Percentiles rank a stretch among this genome's conserved stretches.
Conservation (phyloP, 2,797 vertebrate genomes). For the Melanotaenia boesemani region DNA sequence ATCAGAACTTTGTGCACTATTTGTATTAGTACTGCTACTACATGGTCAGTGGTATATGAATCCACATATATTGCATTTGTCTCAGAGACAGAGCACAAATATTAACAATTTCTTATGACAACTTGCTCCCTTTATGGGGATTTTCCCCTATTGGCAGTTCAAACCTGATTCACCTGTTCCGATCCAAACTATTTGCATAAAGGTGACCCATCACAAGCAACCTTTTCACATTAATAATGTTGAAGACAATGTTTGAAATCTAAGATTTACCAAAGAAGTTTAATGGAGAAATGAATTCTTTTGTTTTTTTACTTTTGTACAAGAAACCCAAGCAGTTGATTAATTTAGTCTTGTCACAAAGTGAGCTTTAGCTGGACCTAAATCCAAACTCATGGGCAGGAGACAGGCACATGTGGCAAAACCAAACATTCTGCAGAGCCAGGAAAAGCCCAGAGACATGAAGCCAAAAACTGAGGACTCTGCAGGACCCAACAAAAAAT, state of each 20-base stretch:
- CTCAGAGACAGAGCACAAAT: background rate
- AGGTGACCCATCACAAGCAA: background rate
- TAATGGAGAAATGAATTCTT: background rate
- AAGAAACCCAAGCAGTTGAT: background rate
- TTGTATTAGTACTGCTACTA: background rate
- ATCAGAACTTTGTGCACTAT: background rate
- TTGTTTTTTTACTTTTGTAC: background rate
- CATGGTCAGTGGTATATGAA: background rate
- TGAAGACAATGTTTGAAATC: background rate
- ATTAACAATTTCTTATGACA: background rate
- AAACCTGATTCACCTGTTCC: background rate
- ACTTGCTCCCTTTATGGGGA: background rate
- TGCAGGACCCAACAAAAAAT: no score
- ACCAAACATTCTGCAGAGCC: background rate
- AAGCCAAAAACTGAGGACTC: background rate
- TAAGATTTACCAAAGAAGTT: background rate
- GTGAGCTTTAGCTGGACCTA: background rate
- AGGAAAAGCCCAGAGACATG: background rate
- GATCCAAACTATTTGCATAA: background rate
- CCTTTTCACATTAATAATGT: background rate
- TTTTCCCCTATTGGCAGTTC: background rate
- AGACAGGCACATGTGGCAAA: background rate
- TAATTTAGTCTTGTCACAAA: background rate
- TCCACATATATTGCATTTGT: background rate
- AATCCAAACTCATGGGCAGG: background rate